Percentiles rank a stretch among this genome's conserved stretches.
These are phyloP conservation scores for Cygnus olor DNA, from an alignment of 2,797 vertebrate species.

Conservation along the genomic window DNA sequence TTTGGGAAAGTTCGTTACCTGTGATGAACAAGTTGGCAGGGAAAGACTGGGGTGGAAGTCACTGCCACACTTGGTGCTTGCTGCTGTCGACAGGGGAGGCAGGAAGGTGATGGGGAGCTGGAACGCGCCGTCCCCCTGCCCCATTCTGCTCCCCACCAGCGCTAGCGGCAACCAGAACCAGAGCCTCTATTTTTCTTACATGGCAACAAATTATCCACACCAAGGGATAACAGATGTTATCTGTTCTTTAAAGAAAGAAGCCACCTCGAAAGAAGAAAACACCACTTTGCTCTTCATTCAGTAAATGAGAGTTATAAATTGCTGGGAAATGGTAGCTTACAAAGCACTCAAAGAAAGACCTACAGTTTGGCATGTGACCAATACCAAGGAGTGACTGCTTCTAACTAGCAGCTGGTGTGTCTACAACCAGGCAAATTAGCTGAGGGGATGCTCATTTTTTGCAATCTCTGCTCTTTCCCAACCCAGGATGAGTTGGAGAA, in stretches of 20 bases:
- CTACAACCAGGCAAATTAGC: neutral
- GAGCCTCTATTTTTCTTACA: neutral
- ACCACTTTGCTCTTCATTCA: neutral
- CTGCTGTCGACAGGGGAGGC: neutral
- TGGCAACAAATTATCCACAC: neutral
- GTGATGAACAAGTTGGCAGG: fast-evolving
- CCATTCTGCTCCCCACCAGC: neutral
- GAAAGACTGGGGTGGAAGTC: neutral
- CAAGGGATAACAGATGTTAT: neutral
- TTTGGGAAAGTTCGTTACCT: neutral
- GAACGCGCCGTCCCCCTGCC: fast-evolving
- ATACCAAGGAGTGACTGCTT: neutral
- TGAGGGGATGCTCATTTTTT: neutral
- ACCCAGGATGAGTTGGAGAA: neutral
- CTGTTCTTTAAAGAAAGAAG: neutral
- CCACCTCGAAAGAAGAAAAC: neutral
- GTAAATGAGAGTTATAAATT: neutral
- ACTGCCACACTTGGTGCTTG: too few species aligned
- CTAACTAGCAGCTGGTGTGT: neutral
- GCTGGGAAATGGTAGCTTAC: neutral
- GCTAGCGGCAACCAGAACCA: neutral
- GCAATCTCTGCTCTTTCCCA: neutral
- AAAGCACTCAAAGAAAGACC: neutral
- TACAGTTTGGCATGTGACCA: neutral
- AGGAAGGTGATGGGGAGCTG: neutral